Evolutionary conservation across 1,140 invertebrate species (phyloP), one percentile per base, ranked within the genome.

Genomic region (Galendromus occidentalis): DNA sequence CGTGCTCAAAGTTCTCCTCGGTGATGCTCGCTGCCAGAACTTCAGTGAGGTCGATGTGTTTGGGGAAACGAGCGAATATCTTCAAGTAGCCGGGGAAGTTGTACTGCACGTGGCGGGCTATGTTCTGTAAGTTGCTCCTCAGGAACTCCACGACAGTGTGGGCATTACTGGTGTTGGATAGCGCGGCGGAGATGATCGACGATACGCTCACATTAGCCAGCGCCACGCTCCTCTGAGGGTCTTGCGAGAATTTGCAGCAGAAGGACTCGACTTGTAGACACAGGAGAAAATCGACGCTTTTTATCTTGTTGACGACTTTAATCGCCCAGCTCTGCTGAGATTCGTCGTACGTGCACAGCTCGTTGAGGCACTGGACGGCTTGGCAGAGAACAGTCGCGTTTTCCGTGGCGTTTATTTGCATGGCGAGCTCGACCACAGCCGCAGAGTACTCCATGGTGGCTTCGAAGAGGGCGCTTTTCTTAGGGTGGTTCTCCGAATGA

Each of bases 11-110:
- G 51, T 59, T 59, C 51, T 25, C 51, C 20, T 59, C 51, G 22
- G 51, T 59, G 25, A 59, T 59, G 51, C 51, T 59, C 1, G 14
- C 25, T 9, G 22, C 51, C 51, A 59, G 9, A 17, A 59, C 51
- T 33, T 59, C 51, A 14, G 51, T 59, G 25, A 59, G 25, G 9
- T 59, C 51, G 22, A 59, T 59, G 51, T 59, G 51, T 22, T 59
- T 59, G 4, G 51, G 51, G 51, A 59, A 59, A 22, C 51, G 51
- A 25, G 51, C 25, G 22, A 59, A 59, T 17, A 59, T 59, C 0
- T 59, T 59, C 12, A 59, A 33, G 9, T 59, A 59, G 2, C 51
- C 51, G 1, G 51, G 51, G 14, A 59, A 59, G 22, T 59, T 59
- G 51, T 59, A 59, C 51, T 59, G 51, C 2, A 59, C 33, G 22